Evolutionary conservation across 2,888 invertebrate species (phyloP), one percentile per base, ranked within the genome.

Genomic region (Acleris literana): DNA sequence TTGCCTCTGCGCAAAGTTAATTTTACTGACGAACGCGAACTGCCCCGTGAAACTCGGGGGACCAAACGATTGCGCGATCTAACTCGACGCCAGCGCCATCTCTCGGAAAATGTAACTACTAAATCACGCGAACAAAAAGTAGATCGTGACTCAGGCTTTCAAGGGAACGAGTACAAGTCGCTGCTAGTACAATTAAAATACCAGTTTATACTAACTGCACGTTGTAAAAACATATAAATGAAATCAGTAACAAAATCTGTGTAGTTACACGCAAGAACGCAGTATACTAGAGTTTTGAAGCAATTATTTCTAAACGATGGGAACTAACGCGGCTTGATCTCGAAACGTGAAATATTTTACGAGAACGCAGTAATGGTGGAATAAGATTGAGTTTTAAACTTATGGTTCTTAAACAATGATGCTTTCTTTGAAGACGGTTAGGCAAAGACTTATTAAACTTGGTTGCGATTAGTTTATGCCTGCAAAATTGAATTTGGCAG

Each of bases 1-100:
- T 94, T 94, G 96, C 96, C 96, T 94, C 96, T 96, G 96, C 96
- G 96, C 96, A 96, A 96, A 96, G 96, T 94, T 96, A 80, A 93
- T 66, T 2, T 0, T 0, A 6, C 0, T 0, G 3, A 0, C 49
- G 11, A 46, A 5, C 48, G 49, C 44, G 5, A 13, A 54, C 0
- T 2, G n/a, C 4, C 5, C 29, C 43, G 55, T 17, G 13, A 59
- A 33, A 55, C 11, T 6, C 53, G 55, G 61, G 72, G 67, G 74
- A 74, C 68, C 63, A 74, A 75, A 76, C 75, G 72, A 72, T 80
- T 79, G 73, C 83, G 84, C 78, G 82, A 75, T 77, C 69, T 73
- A 81, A 69, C 17, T 61, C 39, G 33, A 56, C 33, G 5, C 67
- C 69, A 73, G 70, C 81, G 83, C 75, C 84, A 85, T 83, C 84